Evolutionary conservation across 2,888 invertebrate species (phyloP), one percentile per base, ranked within the genome.

Genomic region (Agrilus mali): DNA sequence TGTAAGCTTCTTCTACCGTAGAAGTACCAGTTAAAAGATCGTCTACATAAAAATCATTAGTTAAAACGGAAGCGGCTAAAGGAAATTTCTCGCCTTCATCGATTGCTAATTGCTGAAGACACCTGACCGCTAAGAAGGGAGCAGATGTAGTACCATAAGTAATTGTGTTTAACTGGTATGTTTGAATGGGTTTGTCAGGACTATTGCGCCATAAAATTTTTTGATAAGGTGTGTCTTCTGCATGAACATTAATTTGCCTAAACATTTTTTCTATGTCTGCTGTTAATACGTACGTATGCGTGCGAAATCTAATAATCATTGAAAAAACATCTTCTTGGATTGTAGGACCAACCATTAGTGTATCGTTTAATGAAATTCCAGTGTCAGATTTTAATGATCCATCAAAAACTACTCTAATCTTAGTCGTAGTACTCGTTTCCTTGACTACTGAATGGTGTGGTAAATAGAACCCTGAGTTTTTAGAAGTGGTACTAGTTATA

Each of bases 261-360:
- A 52, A 59, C 48, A 57, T 56, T 41, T 54, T 47, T 5, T 36
- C 41, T 10, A 60, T 49, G 35, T 59, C 57, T 1, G 50, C 54
- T 4, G 46, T 47, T 2, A 57, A 20, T 2, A 53, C 53, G 20
- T 16, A 44, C 33, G 16, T 7, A 32, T 48, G 37, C 14, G 8
- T 31, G 34, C 48, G n/a, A 40, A 48, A 48, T 6, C 44, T 32
- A 12, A 34, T 22, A 10, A 47, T 17, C 5, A 47, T 40, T 13
- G 45, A 31, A 34, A 43, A 33, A 2, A 58, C 36, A 33, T 55
- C 47, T 6, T 48, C 41, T 41, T 55, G 54, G 22, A 55, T 33
- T 1, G 38, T 38, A 1, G 56, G 54, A 1, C 59, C 60, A 2
- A 50, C 43, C 38, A 46, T 40, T 31, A 54, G 48, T 4, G 43